A percentile compares a stretch with the other conserved stretches of the same genome.
phyloP scores from a whole-genome alignment of 2,113 vertebrate species.

The Pomatorhinus ruficollis region DNA sequence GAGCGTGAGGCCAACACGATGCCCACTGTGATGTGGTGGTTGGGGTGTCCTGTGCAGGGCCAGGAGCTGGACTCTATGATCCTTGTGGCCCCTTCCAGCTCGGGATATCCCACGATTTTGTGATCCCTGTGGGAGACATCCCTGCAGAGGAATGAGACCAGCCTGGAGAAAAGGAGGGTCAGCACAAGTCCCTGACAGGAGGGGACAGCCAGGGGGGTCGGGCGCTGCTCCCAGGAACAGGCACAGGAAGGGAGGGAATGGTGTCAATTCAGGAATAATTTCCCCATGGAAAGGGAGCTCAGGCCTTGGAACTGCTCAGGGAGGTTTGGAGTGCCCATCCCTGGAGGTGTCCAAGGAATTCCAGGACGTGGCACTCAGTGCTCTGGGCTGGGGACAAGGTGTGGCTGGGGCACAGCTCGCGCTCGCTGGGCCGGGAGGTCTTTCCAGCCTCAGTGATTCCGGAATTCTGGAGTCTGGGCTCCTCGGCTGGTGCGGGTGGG shows the following conservation, averaged over 20 bases:
- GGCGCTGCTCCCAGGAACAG: neutral
- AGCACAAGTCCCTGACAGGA: neutral
- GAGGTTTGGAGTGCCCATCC: neutral
- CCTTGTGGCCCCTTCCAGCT: neutral
- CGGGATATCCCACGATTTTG: neutral
- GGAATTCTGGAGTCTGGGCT: neutral
- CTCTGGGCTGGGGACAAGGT: neutral
- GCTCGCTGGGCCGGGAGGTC: fast-evolving
- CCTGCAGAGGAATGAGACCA: neutral
- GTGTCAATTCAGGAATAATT: neutral
- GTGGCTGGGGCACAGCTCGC: fast-evolving
- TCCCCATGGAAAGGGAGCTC: fast-evolving
- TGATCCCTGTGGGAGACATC: neutral
- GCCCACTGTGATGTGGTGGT: neutral
- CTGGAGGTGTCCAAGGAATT: neutral
- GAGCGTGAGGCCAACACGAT: neutral
- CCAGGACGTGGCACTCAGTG: fast-evolving
- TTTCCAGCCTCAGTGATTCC: fast-evolving
- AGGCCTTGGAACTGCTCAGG: fast-evolving
- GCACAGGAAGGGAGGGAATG: neutral
- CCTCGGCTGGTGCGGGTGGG: neutral
- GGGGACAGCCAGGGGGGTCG: fast-evolving
- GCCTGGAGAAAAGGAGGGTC: neutral
- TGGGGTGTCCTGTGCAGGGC: neutral
- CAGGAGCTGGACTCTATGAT: neutral